Evolutionary conservation across 2,113 vertebrate genomes (phyloP).

Genomic region (Solenodon paradoxus): DNA sequence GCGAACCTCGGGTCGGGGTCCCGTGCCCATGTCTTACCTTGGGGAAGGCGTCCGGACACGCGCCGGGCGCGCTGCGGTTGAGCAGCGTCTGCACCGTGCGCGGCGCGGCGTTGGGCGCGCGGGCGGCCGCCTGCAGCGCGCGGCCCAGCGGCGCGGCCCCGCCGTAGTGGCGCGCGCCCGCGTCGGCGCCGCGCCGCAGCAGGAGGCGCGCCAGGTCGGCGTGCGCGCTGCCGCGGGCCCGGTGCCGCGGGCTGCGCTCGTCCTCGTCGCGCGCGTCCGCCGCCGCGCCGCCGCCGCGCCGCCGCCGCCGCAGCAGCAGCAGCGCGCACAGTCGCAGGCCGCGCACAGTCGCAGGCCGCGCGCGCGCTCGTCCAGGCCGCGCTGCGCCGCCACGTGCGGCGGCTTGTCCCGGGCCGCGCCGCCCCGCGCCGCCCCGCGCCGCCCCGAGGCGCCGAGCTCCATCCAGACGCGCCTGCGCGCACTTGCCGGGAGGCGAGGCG

Average conservation of each 20-base stretch:
- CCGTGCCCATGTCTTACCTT: constrained; percentile 77
- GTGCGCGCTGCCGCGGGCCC: constrained; percentile 79
- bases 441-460: constrained; percentile 76
- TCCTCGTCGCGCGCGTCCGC: constrained; percentile 76
- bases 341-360: too few relatives aligned
- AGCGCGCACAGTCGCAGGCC: constrained; percentile 78
- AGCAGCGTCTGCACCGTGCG: constrained; percentile 79
- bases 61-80: constrained; percentile 82
- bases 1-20: not conserved
- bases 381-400: constrained; percentile 81
- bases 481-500: constrained; percentile 71
- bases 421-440: constrained; percentile 63
- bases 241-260: constrained; percentile 82
- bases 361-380: constrained; percentile 72
- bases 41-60: constrained; percentile 82
- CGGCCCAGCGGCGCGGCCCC: constrained; percentile 81
- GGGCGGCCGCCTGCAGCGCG: constrained; percentile 63
- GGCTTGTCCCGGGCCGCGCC: constrained; percentile 79
- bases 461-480: constrained; percentile 83
- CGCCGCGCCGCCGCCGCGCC: constrained; percentile 66
- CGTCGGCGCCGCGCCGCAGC: constrained; percentile 74
- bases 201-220: constrained; percentile 76
- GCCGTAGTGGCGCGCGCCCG: constrained; percentile 82
- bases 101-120: constrained; percentile 60
- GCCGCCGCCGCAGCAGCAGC: constrained; percentile 70